Evolutionary conservation across 2,888 invertebrate genomes (phyloP).

Genomic region (Caenorhabditis sp.): DNA sequence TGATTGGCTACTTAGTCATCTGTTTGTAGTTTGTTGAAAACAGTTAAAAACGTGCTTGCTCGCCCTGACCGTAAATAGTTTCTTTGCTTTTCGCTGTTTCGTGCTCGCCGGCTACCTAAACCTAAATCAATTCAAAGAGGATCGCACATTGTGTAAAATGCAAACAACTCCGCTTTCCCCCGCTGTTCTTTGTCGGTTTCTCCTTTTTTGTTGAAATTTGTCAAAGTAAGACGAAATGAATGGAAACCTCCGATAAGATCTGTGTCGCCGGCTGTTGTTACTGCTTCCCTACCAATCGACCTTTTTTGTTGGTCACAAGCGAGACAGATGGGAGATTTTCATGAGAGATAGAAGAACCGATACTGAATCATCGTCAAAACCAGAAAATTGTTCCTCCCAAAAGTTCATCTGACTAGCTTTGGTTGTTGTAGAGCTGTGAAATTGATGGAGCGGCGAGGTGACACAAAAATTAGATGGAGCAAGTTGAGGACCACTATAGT

Average conservation of each 20-base stretch:
- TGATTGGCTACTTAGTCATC: conserved; percentile 6
- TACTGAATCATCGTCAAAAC: conserved; percentile 9
- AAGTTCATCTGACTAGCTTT: neutral
- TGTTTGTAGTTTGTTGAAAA: conserved; percentile 44
- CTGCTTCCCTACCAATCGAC: conserved; percentile 11
- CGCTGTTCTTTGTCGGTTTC: no score
- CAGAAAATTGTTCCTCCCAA: neutral
- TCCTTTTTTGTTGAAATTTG: conserved; percentile 29
- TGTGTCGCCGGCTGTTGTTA: conserved; percentile 1
- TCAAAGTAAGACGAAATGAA: neutral
- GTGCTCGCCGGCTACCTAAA: conserved; percentile 58
- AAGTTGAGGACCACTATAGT: conserved; percentile 29
- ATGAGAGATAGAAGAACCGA: conserved; percentile 14
- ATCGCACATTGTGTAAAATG: conserved; percentile 59
- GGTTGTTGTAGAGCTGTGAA: neutral
- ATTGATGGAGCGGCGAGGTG: neutral
- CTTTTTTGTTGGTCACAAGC: conserved; percentile 35
- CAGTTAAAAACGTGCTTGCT: conserved; percentile 47
- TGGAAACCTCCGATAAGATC: conserved; percentile 27
- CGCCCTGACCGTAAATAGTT: conserved; percentile 39
- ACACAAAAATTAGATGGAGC: conserved; percentile 24
- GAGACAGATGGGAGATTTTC: conserved; percentile 38
- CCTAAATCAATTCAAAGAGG: conserved; percentile 41
- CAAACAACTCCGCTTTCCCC: conserved; percentile 36
- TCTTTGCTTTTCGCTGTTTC: conserved; percentile 61